Conservation (phyloP, 1,140 invertebrate species). For the Babylonia areolata region DNA sequence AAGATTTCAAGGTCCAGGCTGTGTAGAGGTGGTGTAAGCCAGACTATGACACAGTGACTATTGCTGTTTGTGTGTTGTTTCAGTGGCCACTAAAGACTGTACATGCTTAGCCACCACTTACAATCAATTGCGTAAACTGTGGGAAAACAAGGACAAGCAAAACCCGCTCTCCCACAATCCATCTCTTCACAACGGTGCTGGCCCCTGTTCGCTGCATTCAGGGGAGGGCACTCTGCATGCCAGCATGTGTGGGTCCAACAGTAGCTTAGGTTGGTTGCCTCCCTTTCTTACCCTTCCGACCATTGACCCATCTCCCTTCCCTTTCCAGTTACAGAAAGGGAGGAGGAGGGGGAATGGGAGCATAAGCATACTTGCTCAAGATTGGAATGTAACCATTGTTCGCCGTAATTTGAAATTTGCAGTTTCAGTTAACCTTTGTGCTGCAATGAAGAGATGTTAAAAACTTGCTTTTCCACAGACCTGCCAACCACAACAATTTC, state of each 20-base stretch:
- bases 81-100: constrained; percentile 74
- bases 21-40: background rate
- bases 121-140: constrained; percentile 74
- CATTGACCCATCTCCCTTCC: background rate
- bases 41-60: background rate
- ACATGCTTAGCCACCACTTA: constrained; percentile 74
- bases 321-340: background rate
- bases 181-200: constrained; percentile 34
- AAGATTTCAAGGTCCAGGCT: background rate
- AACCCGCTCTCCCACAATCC: constrained; percentile 40
- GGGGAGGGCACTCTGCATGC: constrained; percentile 40
- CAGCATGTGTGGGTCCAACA: constrained; percentile 52
- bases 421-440: too few species aligned
- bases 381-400: too few species aligned
- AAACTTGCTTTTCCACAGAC: too few species aligned
- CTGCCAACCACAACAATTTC: too few species aligned
- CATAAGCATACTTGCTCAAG: too few species aligned
- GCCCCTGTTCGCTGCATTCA: constrained; percentile 25
- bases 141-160: constrained; percentile 75
- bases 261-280: constrained; percentile 63
- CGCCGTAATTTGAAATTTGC: too few species aligned
- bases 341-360: background rate
- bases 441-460: too few species aligned
- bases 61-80: constrained; percentile 55
- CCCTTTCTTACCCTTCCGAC: background rate